Evolutionary conservation across 2,113 vertebrate species (phyloP).

Genomic region (Gorilla gorilla): DNA sequence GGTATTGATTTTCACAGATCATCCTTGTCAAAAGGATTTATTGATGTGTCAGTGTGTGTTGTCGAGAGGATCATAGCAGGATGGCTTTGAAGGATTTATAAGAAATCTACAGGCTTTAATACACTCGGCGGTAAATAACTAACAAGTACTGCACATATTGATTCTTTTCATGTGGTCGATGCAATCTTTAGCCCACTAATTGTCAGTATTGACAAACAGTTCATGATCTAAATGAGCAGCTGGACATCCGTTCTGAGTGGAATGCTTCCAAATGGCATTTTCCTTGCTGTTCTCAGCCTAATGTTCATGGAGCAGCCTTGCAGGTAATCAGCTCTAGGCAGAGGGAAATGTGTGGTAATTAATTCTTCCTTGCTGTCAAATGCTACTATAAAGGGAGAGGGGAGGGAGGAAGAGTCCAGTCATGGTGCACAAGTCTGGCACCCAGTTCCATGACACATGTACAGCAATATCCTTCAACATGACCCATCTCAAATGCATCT

Average conservation of each 20-base stretch:
- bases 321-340: neutral
- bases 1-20: slow-evolving; percentile 94
- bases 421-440: neutral
- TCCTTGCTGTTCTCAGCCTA: slow-evolving; percentile 11
- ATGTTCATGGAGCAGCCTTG: neutral
- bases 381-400: neutral
- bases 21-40: slow-evolving; percentile 93
- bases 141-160: slow-evolving; percentile 83
- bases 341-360: neutral
- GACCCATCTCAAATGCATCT: neutral
- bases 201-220: slow-evolving; percentile 88
- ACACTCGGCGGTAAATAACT: slow-evolving; percentile 91
- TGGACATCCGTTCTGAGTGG: slow-evolving; percentile 76
- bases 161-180: slow-evolving; percentile 87
- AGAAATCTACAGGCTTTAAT: slow-evolving; percentile 91
- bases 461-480: neutral
- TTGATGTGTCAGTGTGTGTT: slow-evolving; percentile 91
- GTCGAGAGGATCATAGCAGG: slow-evolving; percentile 84
- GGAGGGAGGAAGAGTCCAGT: neutral
- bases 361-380: slow-evolving; percentile 36
- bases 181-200: slow-evolving; percentile 88
- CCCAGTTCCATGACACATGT: neutral
- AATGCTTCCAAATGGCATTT: slow-evolving; percentile 71
- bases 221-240: slow-evolving; percentile 87
- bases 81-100: slow-evolving; percentile 90